Conservation (phyloP, 2,113 vertebrate species). For the Dicrurus megarhynchus region DNA sequence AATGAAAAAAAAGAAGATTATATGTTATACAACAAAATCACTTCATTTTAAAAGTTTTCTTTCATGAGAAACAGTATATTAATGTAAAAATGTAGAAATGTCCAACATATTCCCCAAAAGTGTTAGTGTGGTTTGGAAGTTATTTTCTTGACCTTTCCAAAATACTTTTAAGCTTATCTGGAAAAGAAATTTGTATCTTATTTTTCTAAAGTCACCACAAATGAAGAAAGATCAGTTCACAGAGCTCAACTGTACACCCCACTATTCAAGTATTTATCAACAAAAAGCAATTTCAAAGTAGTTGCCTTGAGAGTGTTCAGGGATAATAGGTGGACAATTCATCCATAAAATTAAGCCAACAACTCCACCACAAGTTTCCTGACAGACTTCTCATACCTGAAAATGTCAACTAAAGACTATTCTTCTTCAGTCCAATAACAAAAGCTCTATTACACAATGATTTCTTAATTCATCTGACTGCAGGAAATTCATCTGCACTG, state of each 20-base stretch:
- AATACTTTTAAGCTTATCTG: neutral
- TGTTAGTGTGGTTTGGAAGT: neutral
- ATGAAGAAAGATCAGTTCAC: slow-evolving; percentile 11
- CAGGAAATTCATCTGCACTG: neutral
- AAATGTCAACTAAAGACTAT: neutral
- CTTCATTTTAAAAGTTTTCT: neutral
- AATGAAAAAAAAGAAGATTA: neutral
- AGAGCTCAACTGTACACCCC: neutral
- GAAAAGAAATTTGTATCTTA: neutral
- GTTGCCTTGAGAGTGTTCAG: neutral
- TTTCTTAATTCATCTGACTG: neutral
- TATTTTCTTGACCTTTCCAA: neutral
- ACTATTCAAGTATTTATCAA: slow-evolving; percentile 37
- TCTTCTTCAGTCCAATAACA: neutral
- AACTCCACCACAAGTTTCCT: neutral
- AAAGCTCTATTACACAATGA: neutral
- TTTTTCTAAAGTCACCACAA: neutral
- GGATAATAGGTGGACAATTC: slow-evolving; percentile 26
- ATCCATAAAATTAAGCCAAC: slow-evolving; percentile 51
- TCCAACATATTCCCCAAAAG: neutral
- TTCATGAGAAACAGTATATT: neutral
- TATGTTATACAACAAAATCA: neutral
- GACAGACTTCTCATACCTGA: neutral
- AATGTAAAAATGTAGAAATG: neutral
- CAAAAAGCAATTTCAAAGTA: slow-evolving; percentile 41